These are phyloP conservation scores for Elephas maximus DNA, from an alignment of 2,113 vertebrate species.

Conservation along the genomic window DNA sequence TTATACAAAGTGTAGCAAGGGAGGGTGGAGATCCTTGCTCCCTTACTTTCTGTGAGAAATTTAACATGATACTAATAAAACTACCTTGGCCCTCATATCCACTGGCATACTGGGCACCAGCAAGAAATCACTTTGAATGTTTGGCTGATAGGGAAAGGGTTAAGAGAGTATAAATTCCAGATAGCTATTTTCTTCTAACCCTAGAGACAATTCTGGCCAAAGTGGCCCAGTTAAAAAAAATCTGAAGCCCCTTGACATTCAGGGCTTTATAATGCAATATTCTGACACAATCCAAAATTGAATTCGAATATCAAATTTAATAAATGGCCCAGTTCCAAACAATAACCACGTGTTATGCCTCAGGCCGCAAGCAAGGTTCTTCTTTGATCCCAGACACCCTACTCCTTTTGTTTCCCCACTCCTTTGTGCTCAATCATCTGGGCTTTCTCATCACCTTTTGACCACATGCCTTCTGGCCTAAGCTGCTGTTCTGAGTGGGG, in stretches of 20 bases:
- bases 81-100: neutral
- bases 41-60: conserved; percentile 50
- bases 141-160: neutral
- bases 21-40: conserved; percentile 2
- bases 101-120: neutral
- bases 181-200: conserved; percentile 39
- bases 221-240: conserved; percentile 62
- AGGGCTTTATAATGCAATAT: conserved; percentile 39
- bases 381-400: conserved; percentile 47
- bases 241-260: neutral
- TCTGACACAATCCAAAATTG: conserved; percentile 50
- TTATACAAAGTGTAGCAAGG: conserved; percentile 38
- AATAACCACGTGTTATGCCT: conserved; percentile 42
- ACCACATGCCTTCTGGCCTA: conserved; percentile 76
- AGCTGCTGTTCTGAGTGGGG: conserved; percentile 59
- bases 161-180: conserved; percentile 57
- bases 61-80: conserved; percentile 49
- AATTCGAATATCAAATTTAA: conserved; percentile 57
- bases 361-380: conserved; percentile 28
- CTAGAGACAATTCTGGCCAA: conserved; percentile 14
- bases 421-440: conserved; percentile 73
- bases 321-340: conserved; percentile 38
- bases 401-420: conserved; percentile 67
- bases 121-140: conserved; percentile 35
- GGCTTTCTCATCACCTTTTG: conserved; percentile 75